Percentiles rank a stretch among this genome's conserved stretches.
Evolutionary conservation across 23 tunicate species (phyloP).

Genomic region (Ciona savignyi): DNA sequence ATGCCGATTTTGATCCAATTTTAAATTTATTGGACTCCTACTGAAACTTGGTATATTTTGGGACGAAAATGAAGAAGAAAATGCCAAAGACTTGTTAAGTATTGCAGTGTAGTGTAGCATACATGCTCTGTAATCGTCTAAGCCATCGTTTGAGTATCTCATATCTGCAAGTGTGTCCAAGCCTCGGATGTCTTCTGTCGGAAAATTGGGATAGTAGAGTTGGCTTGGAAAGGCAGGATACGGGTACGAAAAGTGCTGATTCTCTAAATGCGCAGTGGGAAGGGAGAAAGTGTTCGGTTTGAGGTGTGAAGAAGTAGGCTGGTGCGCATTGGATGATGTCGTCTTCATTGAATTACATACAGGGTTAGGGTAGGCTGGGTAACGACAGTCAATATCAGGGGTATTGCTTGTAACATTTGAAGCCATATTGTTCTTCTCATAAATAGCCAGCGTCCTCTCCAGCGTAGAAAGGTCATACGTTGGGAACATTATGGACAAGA

Average conservation of each 20-base stretch:
- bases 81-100: neutral
- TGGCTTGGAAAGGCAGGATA: neutral
- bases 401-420: neutral
- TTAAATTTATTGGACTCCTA: too few species aligned
- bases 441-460: neutral
- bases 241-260: neutral
- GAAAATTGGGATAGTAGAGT: neutral
- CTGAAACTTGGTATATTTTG: neutral
- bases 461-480: neutral
- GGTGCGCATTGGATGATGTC: too few species aligned
- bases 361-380: neutral
- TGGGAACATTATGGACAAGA: neutral
- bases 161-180: too few species aligned
- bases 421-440: neutral
- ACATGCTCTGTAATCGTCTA: neutral
- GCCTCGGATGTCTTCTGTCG: neutral
- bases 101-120: neutral
- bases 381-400: neutral
- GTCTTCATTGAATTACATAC: neutral
- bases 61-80: neutral
- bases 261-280: neutral
- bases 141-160: too few species aligned
- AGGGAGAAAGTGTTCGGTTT: neutral
- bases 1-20: too few species aligned
- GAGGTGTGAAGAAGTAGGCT: neutral